Evolutionary conservation across 2,888 invertebrate species (phyloP).

Genomic region (Synergus itoensis): DNA sequence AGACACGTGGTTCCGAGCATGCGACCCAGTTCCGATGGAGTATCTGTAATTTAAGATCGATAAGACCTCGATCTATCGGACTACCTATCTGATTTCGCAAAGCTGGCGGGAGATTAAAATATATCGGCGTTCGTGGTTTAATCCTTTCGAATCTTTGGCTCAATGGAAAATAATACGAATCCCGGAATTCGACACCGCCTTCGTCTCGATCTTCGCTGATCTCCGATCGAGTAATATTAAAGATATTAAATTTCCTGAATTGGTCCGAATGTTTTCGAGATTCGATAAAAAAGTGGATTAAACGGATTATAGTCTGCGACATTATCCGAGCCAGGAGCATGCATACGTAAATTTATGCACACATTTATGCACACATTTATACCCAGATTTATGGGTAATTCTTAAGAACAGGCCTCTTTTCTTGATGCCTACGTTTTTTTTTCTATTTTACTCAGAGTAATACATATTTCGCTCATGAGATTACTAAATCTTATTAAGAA

Average conservation of each 20-base stretch:
- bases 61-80: constrained; percentile 72
- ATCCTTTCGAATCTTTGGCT: constrained; percentile 74
- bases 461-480: too few relatives aligned
- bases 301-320: constrained; percentile 70
- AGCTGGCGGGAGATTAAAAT: constrained; percentile 73
- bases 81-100: constrained; percentile 69
- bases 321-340: constrained; percentile 59
- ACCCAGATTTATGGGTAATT: neutral
- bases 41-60: constrained; percentile 77
- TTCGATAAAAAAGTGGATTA: constrained; percentile 68
- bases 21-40: constrained; percentile 71
- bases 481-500: too few relatives aligned
- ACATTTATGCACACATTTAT: constrained; percentile 3
- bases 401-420: neutral
- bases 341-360: constrained; percentile 3
- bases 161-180: constrained; percentile 75
- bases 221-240: constrained; percentile 68
- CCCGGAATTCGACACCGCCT: constrained; percentile 64
- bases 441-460: neutral
- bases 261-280: constrained; percentile 71
- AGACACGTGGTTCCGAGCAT: constrained; percentile 48
- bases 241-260: constrained; percentile 73
- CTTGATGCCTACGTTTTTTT: neutral
- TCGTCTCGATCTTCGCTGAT: constrained; percentile 52
- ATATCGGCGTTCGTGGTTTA: constrained; percentile 71